Base-by-base conservation (phyloP, 2,113 vertebrate genomes). In the Herpetotheres cachinnans region DNA sequence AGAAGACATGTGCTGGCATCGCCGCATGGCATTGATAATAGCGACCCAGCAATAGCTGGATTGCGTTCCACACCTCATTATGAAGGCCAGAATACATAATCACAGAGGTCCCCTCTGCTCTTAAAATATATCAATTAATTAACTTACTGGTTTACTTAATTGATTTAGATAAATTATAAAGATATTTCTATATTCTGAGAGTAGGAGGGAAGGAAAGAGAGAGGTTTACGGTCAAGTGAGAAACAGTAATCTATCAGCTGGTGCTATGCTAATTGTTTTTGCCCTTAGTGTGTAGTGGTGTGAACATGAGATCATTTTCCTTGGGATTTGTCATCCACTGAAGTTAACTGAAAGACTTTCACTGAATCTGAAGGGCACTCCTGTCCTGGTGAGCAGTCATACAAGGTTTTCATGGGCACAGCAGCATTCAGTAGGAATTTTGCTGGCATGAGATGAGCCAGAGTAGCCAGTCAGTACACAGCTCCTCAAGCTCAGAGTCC, bases 1-100 rank as follows among this genome's bases (percentile, higher is more conserved):
- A 18, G 42, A 81, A 93, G 46, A 27, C 7, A 40, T 0, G 0
- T 26, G 16, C 13, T 70, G 30, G 15, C 16, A 40, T 56, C 0
- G 1, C 36, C 34, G 46, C 11, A 30, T 19, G 16, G 50, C n/a
- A 40, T 21, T 59, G 55, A 27, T 50, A 54, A 32, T 7, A 56
- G 27, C 4, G 1, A 86, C n/a, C 40, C 62, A 94, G 54, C 36
- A 93, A 61, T 50, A 82, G 81, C 15, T 44, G 17, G 38, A 73
- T 82, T 90, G 29, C 1, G 1, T 82, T 92, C 54, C 63, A 55
- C n/a, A 29, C 32, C 26, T 58, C 29, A 6, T 78, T 72, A 65
- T 13, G 42, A 79, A 70, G 46, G 85, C 47, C 47, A 85, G 73
- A 65, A 82, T 26, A 69, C 10, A 9, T 29, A 52, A 54, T 24